Percentiles rank a stretch among this genome's conserved stretches.
These are phyloP conservation scores for Sinodicranocentrus sp. DNA, from an alignment of 2,888 invertebrate species.

Conservation along the genomic window DNA sequence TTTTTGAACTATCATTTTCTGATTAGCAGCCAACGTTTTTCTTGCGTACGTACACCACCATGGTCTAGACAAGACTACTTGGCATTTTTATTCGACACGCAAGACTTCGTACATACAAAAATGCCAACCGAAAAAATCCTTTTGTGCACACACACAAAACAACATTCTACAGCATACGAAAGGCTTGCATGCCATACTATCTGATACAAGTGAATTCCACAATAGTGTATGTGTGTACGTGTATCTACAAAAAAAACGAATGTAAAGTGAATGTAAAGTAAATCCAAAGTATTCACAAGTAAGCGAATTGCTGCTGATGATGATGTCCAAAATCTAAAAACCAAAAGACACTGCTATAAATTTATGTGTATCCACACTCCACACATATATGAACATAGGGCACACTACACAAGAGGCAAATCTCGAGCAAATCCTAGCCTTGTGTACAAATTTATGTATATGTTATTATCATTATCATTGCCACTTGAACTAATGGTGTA, in stretches of 20 bases:
- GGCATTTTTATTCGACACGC: no score
- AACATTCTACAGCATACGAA: no score
- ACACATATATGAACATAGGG: not conserved
- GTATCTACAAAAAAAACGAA: not conserved
- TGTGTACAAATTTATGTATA: constrained; percentile 45
- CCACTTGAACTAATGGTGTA: constrained; percentile 62
- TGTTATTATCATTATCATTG: constrained; percentile 61
- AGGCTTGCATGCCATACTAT: not conserved
- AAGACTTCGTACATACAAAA: no score
- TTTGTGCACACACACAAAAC: no score
- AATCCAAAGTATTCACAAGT: not conserved
- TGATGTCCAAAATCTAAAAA: constrained; percentile 51
- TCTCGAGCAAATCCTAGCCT: constrained; percentile 47
- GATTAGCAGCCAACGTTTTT: no score
- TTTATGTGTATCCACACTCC: not conserved
- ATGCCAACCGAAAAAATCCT: no score
- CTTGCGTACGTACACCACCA: no score
- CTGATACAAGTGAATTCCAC: not conserved
- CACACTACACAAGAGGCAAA: not conserved
- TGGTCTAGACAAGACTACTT: no score
- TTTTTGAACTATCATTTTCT: no score
- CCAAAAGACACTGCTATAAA: constrained; percentile 29
- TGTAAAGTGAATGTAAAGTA: no score
- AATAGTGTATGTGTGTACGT: not conserved
- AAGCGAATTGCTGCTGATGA: not conserved